A percentile compares a stretch with the other conserved stretches of the same genome.
Conservation (phyloP, 2,888 invertebrate genomes). For the Agonopterix subpropinquella region DNA sequence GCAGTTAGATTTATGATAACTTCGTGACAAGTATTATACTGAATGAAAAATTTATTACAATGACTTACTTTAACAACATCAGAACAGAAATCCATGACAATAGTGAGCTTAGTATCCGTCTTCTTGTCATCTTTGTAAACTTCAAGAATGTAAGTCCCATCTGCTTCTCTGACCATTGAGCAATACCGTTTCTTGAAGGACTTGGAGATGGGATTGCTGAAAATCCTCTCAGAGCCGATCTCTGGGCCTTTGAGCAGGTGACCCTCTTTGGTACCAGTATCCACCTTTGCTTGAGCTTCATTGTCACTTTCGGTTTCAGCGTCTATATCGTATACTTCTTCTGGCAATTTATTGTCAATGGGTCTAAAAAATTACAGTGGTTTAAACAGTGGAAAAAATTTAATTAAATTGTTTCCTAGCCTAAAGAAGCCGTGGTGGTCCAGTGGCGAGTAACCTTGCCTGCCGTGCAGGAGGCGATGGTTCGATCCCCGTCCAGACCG, state of each 20-base stretch:
- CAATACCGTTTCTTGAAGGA: constrained; percentile 94
- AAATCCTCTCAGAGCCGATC: constrained; percentile 91
- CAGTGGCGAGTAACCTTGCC: too few relatives aligned
- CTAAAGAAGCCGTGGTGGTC: too few relatives aligned
- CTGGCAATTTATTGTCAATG: constrained; percentile 65
- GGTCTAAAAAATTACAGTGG: constrained; percentile 30
- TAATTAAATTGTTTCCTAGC: too few relatives aligned
- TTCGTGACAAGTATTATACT: too few relatives aligned
- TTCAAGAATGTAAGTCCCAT: constrained; percentile 93
- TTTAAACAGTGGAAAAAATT: too few relatives aligned
- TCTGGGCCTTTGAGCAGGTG: constrained; percentile 95
- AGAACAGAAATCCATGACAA: constrained; percentile 95
- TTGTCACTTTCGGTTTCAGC: constrained; percentile 88
- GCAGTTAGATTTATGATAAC: too few relatives aligned
- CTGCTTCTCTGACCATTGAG: constrained; percentile 91
- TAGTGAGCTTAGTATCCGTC: constrained; percentile 91
- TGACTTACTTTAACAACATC: constrained; percentile 87
- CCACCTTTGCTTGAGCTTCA: constrained; percentile 81
- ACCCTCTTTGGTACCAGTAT: constrained; percentile 91
- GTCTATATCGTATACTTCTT: constrained; percentile 94
- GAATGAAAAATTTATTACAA: too few relatives aligned
- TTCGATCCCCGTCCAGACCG: too few relatives aligned
- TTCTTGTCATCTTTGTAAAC: constrained; percentile 96
- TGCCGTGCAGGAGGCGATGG: too few relatives aligned
- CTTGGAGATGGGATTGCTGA: constrained; percentile 93